Percentiles rank a stretch among this genome's conserved stretches.
phyloP scores from a whole-genome alignment of 2,113 vertebrate genomes.

The Pomatorhinus ruficollis region DNA sequence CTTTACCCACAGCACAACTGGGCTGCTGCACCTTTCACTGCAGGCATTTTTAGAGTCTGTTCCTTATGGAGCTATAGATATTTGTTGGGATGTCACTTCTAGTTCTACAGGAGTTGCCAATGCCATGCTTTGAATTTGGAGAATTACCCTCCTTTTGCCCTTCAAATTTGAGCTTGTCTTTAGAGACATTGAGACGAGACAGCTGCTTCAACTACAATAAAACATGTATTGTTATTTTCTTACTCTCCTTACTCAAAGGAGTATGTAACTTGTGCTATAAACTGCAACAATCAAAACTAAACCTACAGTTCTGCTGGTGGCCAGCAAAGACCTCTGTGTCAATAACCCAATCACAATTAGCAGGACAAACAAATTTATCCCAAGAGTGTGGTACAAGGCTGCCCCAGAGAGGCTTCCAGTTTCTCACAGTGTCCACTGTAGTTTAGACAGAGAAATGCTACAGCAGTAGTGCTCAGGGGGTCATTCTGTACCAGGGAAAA shows the following conservation, averaged over 20 bases:
- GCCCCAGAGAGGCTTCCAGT: not conserved
- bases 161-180: constrained; percentile 1
- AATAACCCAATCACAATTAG: not conserved
- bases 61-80: rapidly evolving
- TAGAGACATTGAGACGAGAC: not conserved
- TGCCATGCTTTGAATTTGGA: not conserved
- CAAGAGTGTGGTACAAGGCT: not conserved
- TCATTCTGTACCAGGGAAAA: not conserved
- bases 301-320: not conserved
- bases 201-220: not conserved
- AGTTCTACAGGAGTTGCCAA: not conserved
- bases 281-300: not conserved
- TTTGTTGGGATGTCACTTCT: not conserved
- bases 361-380: not conserved
- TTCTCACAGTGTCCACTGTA: not conserved
- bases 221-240: not conserved
- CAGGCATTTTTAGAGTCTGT: not conserved
- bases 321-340: not conserved
- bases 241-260: not conserved
- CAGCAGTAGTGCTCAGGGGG: not conserved
- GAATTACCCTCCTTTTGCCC: not conserved
- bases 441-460: not conserved
- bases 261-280: not conserved
- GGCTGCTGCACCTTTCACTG: not conserved
- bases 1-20: not conserved